These are phyloP conservation scores for Hydractinia echinata DNA, from an alignment of 30 jellyfish, hydroid and myxozoan species.

Conservation along the genomic window DNA sequence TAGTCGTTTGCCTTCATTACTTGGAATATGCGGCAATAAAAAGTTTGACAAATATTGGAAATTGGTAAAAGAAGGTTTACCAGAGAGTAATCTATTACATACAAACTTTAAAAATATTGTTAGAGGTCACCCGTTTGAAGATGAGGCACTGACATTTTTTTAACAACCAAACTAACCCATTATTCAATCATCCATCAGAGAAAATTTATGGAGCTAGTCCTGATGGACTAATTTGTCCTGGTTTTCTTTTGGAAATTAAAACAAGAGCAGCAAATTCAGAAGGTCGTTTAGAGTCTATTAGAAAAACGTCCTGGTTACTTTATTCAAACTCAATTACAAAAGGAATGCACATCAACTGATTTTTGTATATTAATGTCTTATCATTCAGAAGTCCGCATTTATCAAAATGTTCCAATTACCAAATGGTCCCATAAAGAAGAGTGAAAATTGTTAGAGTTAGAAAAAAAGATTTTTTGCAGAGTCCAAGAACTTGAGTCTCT, in stretches of 20 bases:
- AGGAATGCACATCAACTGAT: slow-evolving; percentile 23
- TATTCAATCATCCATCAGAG: neutral
- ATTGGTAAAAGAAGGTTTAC: neutral
- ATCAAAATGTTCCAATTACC: too few species aligned
- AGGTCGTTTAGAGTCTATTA: neutral
- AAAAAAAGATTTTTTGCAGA: neutral
- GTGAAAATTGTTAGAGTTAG: neutral
- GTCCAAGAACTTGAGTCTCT: neutral
- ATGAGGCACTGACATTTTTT: slow-evolving; percentile 21
- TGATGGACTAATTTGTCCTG: slow-evolving; percentile 15
- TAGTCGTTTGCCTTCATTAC: slow-evolving; percentile 35
- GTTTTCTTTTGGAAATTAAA: slow-evolving; percentile 3
- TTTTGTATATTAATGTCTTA: slow-evolving; percentile 22
- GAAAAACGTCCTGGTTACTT: slow-evolving; percentile 19
- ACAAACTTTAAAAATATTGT: slow-evolving; percentile 16
- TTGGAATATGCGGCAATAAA: slow-evolving; percentile 11
- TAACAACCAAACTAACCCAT: slow-evolving; percentile 11
- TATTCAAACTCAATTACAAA: slow-evolving; percentile 29
- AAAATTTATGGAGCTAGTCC: slow-evolving; percentile 24
- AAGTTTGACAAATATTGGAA: slow-evolving; percentile 22
- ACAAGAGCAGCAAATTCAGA: slow-evolving; percentile 27
- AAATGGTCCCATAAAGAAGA: too few species aligned
- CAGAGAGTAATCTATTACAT: neutral
- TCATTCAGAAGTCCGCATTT: neutral
- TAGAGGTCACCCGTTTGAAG: slow-evolving; percentile 16